Conservation (phyloP, 2,113 vertebrate genomes). For the Tichodroma muraria region DNA sequence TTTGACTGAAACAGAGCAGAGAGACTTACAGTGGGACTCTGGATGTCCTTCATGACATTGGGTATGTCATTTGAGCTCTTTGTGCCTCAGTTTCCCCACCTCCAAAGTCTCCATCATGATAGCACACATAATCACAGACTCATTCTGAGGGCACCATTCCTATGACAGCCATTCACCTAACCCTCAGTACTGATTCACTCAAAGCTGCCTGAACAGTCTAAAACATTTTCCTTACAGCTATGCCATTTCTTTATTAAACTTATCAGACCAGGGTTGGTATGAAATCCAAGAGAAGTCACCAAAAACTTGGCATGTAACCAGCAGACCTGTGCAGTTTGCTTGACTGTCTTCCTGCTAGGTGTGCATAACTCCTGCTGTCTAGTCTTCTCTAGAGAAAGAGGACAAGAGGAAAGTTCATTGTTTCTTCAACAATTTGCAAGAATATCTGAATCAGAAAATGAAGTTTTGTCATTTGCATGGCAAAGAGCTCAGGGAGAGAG, state of each 20-base stretch:
- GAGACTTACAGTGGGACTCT: background rate
- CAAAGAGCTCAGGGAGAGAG: slow-evolving; percentile 67
- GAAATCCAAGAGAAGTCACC: background rate
- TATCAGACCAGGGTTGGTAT: background rate
- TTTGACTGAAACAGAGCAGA: background rate
- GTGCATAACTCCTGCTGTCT: background rate
- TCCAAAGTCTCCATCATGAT: background rate
- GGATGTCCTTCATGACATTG: background rate
- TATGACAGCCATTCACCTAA: background rate
- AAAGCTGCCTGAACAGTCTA: background rate
- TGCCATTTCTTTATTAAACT: background rate
- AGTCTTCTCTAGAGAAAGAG: slow-evolving; percentile 42
- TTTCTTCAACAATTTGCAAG: slow-evolving; percentile 70
- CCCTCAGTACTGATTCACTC: background rate
- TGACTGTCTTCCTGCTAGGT: background rate
- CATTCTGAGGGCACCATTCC: background rate
- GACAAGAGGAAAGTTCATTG: slow-evolving; percentile 67
- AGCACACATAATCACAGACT: background rate
- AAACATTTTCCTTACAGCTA: background rate
- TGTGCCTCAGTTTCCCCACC: background rate
- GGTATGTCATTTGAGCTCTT: background rate
- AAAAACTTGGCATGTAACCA: background rate
- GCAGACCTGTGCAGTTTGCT: background rate
- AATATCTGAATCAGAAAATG: slow-evolving; percentile 75
- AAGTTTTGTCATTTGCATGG: slow-evolving; percentile 79